Percentiles rank a stretch among this genome's conserved stretches.
Evolutionary conservation across 2,797 vertebrate genomes (phyloP).

Genomic region (Halcyon badia): DNA sequence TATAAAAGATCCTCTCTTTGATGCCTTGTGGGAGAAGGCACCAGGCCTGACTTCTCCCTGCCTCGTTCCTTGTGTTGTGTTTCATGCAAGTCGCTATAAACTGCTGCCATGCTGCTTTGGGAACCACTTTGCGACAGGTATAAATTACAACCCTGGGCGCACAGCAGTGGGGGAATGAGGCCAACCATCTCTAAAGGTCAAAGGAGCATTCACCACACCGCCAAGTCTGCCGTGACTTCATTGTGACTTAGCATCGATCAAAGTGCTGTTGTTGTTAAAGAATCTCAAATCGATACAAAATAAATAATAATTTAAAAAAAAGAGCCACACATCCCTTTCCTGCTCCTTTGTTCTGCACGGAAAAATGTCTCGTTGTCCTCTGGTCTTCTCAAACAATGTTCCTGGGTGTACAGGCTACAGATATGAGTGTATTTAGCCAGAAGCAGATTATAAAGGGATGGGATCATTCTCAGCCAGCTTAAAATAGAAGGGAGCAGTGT

Average conservation of each 20-base stretch:
- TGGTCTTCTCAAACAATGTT: not conserved
- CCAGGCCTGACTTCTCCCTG: not conserved
- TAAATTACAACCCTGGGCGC: conserved; percentile 52
- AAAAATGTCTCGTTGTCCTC: not conserved
- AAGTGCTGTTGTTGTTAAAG: conserved; percentile 32
- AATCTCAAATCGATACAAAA: conserved; percentile 28
- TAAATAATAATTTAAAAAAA: not conserved
- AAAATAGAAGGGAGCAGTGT: conserved; percentile 43
- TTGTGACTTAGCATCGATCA: conserved; percentile 60
- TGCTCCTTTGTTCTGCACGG: not conserved
- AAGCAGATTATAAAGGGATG: not conserved
- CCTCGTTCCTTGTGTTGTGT: not conserved
- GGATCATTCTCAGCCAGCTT: not conserved
- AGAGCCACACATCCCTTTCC: not conserved
- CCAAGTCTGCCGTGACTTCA: conserved; percentile 33
- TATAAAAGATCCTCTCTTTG: conserved; percentile 57
- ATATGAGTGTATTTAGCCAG: not conserved
- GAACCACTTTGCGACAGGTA: conserved; percentile 43
- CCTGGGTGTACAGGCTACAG: not conserved
- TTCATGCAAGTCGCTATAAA: not conserved
- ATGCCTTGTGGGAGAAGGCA: conserved; percentile 33
- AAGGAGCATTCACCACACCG: conserved; percentile 44
- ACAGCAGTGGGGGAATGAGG: conserved; percentile 43
- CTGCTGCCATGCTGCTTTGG: conserved; percentile 51
- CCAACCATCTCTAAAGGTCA: conserved; percentile 61